Evolutionary conservation across 1,140 invertebrate species (phyloP), one percentile per base, ranked within the genome.

Genomic region (Druon quercuslanigerum): DNA sequence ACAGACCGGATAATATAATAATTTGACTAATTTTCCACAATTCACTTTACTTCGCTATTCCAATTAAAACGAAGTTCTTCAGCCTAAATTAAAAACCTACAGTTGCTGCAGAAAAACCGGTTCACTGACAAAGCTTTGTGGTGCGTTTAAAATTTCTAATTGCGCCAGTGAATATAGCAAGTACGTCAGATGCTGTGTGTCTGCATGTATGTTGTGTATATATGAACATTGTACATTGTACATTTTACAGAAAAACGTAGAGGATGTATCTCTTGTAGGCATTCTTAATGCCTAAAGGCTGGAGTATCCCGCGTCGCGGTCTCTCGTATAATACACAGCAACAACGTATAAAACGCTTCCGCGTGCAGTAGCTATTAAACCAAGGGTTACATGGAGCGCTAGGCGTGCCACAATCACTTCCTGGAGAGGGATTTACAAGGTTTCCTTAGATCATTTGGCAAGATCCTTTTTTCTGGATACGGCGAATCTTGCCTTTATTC

Each of bases 361-460:
- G 84, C 84, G 78, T 84, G 84, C 79, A 74, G 82, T 84, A 80
- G 82, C 84, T 86, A 86, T 86, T 86, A 85, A 85, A 85, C 79
- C 83, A 85, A 81, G 71, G 81, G 82, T 81, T 86, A 84, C 79
- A 85, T 50, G 79, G 54, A 11, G 72, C 77, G 77, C 81, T 79
- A 84, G 77, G 79, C 75, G 80, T 80, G 78, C 73, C 83, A 50
- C 25, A 54, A 50, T 76, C 70, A 54, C 80, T 84, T 84, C 82
- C 80, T 76, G 80, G 57, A 82, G 74, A 51, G 52, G 80, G 75
- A n/a, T 56, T 16, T 11, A 51, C 54, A 73, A 20, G 33, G 50
- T 52, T 73, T 73, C 57, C 57, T 16, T 66, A 66, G 57, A 66
- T 66, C 57, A 66, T 33, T 66, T 20, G 57, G 33, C 11, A 33